Conservation (phyloP, 2,113 vertebrate genomes). For the Hemichromis elongatus region DNA sequence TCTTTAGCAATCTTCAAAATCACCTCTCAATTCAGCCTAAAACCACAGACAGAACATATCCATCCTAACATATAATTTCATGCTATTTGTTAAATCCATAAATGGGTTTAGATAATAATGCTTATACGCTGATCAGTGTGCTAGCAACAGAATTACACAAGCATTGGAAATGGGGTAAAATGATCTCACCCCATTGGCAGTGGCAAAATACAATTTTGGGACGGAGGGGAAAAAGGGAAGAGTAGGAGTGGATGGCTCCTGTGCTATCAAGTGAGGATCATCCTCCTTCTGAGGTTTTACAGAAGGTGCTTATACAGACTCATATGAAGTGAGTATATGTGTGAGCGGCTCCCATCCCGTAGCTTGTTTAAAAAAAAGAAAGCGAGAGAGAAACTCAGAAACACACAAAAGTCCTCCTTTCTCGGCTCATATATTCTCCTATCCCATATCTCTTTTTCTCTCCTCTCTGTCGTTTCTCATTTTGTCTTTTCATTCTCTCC, state of each 20-base stretch:
- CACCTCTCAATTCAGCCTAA: not conserved
- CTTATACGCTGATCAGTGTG: not conserved
- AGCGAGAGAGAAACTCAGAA: not conserved
- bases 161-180: not conserved
- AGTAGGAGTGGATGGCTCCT: not conserved
- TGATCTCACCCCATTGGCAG: not conserved
- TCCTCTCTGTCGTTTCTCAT: not conserved
- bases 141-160: not conserved
- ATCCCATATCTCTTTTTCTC: not conserved
- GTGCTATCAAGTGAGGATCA: not conserved
- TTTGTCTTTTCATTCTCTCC: not conserved
- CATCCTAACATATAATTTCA: not conserved
- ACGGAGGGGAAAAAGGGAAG: not conserved
- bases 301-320: not conserved
- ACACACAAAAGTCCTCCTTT: not conserved
- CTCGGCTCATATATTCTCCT: not conserved
- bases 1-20: not conserved
- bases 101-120: not conserved
- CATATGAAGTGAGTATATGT: slow-evolving; percentile 15
- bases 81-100: not conserved
- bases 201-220: not conserved
- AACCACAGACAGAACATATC: not conserved
- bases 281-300: slow-evolving; percentile 13
- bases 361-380: not conserved
- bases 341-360: not conserved